Evolutionary conservation across 2,113 vertebrate genomes (phyloP).

Genomic region (Sciurus niger): DNA sequence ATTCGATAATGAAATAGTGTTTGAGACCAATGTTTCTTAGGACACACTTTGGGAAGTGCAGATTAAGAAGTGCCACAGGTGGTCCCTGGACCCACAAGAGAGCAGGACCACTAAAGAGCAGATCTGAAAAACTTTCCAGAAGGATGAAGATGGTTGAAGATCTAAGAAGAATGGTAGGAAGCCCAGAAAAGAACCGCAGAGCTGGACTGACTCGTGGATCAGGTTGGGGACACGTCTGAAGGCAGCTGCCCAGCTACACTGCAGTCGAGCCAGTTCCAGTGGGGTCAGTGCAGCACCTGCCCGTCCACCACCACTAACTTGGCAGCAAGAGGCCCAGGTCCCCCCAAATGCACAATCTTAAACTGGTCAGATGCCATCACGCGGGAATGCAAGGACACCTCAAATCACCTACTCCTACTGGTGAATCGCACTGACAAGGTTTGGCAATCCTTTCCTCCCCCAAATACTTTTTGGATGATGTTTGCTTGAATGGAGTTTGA

Average conservation of each 20-base stretch:
- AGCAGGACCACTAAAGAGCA: not conserved
- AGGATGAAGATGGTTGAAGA: not conserved
- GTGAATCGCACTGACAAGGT: not conserved
- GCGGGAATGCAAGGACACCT: not conserved
- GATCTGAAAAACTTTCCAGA: conserved; percentile 29
- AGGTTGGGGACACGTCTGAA: not conserved
- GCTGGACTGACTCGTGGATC: not conserved
- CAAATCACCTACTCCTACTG: not conserved
- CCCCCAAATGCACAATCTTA: not conserved
- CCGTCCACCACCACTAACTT: not conserved
- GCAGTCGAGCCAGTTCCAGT: fast-evolving
- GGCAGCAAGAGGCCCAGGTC: not conserved
- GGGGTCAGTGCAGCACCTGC: not conserved
- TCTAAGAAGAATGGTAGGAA: not conserved
- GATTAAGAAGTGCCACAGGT: not conserved
- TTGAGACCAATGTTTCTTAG: not conserved
- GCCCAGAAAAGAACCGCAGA: not conserved
- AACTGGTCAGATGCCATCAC: not conserved
- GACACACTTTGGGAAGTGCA: not conserved
- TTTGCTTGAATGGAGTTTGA: not conserved
- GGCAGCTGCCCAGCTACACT: not conserved
- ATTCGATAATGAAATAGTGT: not conserved
- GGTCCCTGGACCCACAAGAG: not conserved
- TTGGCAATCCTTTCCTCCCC: not conserved
- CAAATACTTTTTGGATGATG: not conserved